phyloP scores from a whole-genome alignment of 2,113 vertebrate genomes.

The Petrocephalus zakoni region DNA sequence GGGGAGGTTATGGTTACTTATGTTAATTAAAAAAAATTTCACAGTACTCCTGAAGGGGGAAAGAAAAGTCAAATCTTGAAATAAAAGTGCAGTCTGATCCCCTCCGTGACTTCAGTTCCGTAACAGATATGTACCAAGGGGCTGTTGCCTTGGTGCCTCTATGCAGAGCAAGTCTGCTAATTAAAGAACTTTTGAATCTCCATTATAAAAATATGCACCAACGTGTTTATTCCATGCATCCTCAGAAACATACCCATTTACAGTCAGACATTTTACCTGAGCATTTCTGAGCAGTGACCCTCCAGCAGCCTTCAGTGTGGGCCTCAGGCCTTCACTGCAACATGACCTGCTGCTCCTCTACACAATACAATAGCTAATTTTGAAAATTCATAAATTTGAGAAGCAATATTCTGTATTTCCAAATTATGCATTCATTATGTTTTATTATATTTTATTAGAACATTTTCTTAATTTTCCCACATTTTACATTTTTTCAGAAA shows the following conservation, averaged over 20 bases:
- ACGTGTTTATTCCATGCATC: not conserved
- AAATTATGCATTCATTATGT: no score
- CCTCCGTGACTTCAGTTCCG: not conserved
- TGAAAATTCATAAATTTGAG: not conserved
- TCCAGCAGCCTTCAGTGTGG: not conserved
- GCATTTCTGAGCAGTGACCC: not conserved
- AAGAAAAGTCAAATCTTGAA: not conserved
- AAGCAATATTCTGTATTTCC: not conserved
- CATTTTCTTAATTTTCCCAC: not conserved
- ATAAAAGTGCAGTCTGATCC: not conserved
- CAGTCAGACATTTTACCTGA: not conserved
- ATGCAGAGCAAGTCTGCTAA: not conserved
- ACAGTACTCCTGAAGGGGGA: slow-evolving; percentile 13
- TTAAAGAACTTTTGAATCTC: not conserved
- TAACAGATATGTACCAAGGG: not conserved
- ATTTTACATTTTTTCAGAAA: not conserved
- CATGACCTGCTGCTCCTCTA: not conserved
- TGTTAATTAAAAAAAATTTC: slow-evolving; percentile 51
- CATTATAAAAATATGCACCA: not conserved
- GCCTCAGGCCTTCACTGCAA: not conserved
- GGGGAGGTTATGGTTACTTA: slow-evolving; percentile 44
- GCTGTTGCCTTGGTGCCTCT: not conserved
- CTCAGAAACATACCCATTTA: not conserved
- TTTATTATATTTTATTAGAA: not conserved
- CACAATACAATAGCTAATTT: not conserved